Evolutionary conservation across 1,140 invertebrate genomes (phyloP), one percentile per base, ranked within the genome.

Genomic region (Cotesia glomerata): DNA sequence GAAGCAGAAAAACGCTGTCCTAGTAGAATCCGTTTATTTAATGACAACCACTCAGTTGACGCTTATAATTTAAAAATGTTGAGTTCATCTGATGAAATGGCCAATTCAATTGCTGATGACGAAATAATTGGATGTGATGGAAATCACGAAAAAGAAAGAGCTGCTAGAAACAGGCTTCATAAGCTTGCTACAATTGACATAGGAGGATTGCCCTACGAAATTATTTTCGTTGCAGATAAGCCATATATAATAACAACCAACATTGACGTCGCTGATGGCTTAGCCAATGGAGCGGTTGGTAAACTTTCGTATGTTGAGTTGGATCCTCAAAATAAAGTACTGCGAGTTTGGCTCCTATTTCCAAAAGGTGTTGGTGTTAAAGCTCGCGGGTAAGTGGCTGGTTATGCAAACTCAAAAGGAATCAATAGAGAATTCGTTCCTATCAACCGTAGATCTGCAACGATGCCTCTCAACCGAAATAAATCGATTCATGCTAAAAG

Each of bases 31-130:
- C 26, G 66, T 9, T 26, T 36, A 14, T 75, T 77, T 39, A 58
- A 49, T 32, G 39, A n/a, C n/a, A n/a, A n/a, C n/a, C n/a, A n/a
- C n/a, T n/a, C n/a, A n/a, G n/a, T n/a, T n/a, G n/a, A n/a, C n/a
- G n/a, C 61, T 13, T 78, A 77, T 35, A 80, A 80, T 49, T 71
- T 71, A 39, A n/a, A 3, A 54, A 56, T 77, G 58, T 68, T 80
- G 65, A 74, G 72, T 65, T 81, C 16, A 76, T 79, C 14, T 2
- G 34, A 54, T 18, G 49, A 51, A 5, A 64, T 52, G 63, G 35
- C 52, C 2, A 35, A 32, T 34, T 71, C 69, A 66, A 5, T 52
- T 18, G 64, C 64, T 7, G 13, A 7, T 34, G 64, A 66, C 32
- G 9, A 9, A 8, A 52, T 51, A 8, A 18, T 52, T 52, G 64